Evolutionary conservation across 1,140 invertebrate species (phyloP).

Genomic region (Monomorium pharaonis): DNA sequence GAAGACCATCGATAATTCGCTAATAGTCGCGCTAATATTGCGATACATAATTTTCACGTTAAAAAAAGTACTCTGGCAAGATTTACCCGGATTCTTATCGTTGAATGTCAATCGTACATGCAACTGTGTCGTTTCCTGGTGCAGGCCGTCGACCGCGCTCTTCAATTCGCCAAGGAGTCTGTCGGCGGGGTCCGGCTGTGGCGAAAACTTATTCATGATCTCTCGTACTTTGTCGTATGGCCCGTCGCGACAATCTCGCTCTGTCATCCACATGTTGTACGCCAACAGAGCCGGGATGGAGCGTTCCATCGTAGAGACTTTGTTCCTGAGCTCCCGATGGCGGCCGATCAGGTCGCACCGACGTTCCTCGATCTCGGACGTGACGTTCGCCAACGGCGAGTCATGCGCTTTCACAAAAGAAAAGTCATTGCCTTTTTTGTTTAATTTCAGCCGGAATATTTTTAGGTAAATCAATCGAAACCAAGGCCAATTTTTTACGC

Average conservation of each 20-base stretch:
- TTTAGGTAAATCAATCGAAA: background rate
- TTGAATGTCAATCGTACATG: conserved; percentile 80
- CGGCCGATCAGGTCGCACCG: conserved; percentile 72
- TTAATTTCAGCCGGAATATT: conserved; percentile 3
- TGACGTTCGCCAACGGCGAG: conserved; percentile 52
- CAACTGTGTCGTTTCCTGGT: conserved; percentile 76
- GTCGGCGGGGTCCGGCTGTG: conserved; percentile 74
- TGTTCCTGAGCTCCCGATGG: conserved; percentile 71
- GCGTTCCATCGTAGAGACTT: conserved; percentile 79
- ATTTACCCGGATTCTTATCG: conserved; percentile 73
- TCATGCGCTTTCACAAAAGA: background rate
- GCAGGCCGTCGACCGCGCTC: conserved; percentile 65
- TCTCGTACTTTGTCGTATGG: conserved; percentile 74
- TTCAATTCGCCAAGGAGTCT: conserved; percentile 71
- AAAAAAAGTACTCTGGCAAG: conserved; percentile 54
- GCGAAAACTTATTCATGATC: conserved; percentile 74
- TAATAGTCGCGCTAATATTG: background rate
- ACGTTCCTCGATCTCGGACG: conserved; percentile 73
- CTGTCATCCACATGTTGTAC: conserved; percentile 67
- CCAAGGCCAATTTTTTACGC: background rate
- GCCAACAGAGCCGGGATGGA: conserved; percentile 79
- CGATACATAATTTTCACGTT: background rate
- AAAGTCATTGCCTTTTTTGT: background rate
- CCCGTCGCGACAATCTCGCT: conserved; percentile 59
- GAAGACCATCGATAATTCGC: too few relatives aligned